phyloP scores from a whole-genome alignment of 2,888 invertebrate species.

The Dioctria rufipes region DNA sequence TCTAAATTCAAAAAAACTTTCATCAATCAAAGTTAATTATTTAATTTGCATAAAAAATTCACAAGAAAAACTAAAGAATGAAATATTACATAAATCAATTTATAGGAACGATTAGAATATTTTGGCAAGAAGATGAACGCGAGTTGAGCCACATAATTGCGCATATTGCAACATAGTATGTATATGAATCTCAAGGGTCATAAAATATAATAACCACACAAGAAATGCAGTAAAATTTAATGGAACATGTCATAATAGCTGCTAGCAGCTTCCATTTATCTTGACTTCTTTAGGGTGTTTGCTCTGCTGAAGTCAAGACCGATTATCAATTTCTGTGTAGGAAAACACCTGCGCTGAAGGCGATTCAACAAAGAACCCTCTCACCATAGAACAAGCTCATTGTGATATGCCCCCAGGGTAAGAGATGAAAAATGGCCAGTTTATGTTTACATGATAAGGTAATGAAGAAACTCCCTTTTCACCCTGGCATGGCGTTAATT shows the following conservation, averaged over 20 bases:
- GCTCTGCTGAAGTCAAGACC: background rate
- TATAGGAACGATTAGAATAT: background rate
- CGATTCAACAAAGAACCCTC: conserved; percentile 19
- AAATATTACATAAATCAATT: background rate
- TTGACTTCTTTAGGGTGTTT: conserved; percentile 27
- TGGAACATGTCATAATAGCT: conserved; percentile 41
- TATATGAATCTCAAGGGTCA: background rate
- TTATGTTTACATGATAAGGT: conserved; percentile 15
- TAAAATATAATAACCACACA: conserved; percentile 19
- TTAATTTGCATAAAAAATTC: too few relatives aligned
- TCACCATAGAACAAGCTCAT: background rate
- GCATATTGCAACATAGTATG: too few relatives aligned
- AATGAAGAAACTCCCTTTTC: conserved; percentile 30
- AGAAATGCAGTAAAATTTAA: conserved; percentile 39
- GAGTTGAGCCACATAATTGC: background rate
- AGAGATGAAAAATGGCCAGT: conserved; percentile 25
- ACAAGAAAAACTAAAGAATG: background rate
- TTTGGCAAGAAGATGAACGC: background rate
- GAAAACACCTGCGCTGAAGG: conserved; percentile 40
- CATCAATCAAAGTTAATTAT: too few relatives aligned
- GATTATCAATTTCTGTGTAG: conserved; percentile 30
- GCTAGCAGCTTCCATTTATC: conserved; percentile 20
- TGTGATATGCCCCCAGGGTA: background rate
- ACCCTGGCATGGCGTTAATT: conserved; percentile 16
- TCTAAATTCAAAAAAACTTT: too few relatives aligned